Base-by-base conservation (phyloP, 2,888 invertebrate genomes). In the Tubulanus polymorphus region DNA sequence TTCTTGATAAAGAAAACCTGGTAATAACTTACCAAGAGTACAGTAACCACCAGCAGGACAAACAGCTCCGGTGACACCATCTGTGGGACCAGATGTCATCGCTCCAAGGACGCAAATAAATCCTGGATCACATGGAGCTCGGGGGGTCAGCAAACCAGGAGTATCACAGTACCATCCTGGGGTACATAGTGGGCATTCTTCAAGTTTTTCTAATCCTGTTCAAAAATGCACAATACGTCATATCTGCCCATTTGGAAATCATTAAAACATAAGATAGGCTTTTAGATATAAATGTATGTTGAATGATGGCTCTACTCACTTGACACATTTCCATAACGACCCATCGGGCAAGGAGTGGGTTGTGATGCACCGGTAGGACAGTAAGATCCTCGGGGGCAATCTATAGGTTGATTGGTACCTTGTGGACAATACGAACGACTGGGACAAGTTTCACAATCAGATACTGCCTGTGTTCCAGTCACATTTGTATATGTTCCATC, bases 11-110 rank as follows among this genome's bases (percentile, higher is more conserved):
- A 50, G 15, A 18, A 6, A 51, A 27, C n/a, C n/a, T n/a, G n/a
- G n/a, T n/a, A n/a, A n/a, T n/a, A n/a, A 48, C 61, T 28, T 57
- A 72, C 73, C 73, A 35, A 61, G 54, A 1, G 65, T 56, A 62
- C 76, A 75, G 58, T 69, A 75, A n/a, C 74, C 74, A 37, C 76
- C 76, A 12, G 69, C 68, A 2, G 71, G 67, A 61, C 76, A 76
- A 1, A 71, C 56, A 26, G 66, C 69, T 51, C 76, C 76, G 1
- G 73, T 74, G 20, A 59, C 55, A 26, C 71, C 71, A 60, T 76
- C 73, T 27, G 61, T 67, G 6, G 76, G 76, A 1, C 65, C 68
- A 2, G 74, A 73, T 5, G 69, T 69, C 15, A 64, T 63, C 26
- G 76, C 74, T 1, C 72, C 72, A n/a, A 55, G 54, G 54, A 69